Conservation (phyloP, 2,888 invertebrate genomes). For the Sisyra nigra region DNA sequence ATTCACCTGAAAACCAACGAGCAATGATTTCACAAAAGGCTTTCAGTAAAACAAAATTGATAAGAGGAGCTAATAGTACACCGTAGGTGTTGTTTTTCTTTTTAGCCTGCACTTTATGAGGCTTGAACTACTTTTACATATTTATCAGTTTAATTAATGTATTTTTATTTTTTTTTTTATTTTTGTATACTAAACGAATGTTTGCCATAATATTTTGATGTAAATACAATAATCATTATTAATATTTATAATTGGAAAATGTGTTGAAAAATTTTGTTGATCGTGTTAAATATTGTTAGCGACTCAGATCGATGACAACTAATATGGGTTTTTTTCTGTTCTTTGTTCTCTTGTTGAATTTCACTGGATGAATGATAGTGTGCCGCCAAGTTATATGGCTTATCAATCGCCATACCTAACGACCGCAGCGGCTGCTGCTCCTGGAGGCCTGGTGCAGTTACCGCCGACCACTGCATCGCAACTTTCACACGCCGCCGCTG, state of each 20-base stretch:
- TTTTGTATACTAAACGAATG: slow-evolving; percentile 4
- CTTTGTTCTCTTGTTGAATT: slow-evolving; percentile 10
- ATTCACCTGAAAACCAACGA: too few species aligned
- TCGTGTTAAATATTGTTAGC: not conserved
- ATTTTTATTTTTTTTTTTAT: not conserved
- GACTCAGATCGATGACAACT: slow-evolving; percentile 7
- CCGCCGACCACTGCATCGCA: slow-evolving; percentile 48
- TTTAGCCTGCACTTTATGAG: too few species aligned
- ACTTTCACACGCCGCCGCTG: slow-evolving; percentile 56
- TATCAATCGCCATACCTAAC: slow-evolving; percentile 54
- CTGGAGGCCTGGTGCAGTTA: slow-evolving; percentile 40
- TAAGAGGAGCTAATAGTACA: too few species aligned
- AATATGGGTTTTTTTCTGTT: slow-evolving; percentile 12
- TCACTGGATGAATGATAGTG: slow-evolving; percentile 27
- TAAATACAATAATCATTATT: too few species aligned
- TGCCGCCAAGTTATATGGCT: slow-evolving; percentile 56
- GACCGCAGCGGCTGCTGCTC: slow-evolving; percentile 40
- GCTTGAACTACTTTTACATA: too few species aligned
- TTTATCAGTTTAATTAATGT: too few species aligned
- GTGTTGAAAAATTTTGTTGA: not conserved
- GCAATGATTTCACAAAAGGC: too few species aligned
- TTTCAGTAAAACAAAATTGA: too few species aligned
- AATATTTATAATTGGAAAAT: not conserved
- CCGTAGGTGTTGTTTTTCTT: too few species aligned
- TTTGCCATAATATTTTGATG: slow-evolving; percentile 2